phyloP scores from a whole-genome alignment of 2,113 vertebrate species.

The Vireo altiloquus region DNA sequence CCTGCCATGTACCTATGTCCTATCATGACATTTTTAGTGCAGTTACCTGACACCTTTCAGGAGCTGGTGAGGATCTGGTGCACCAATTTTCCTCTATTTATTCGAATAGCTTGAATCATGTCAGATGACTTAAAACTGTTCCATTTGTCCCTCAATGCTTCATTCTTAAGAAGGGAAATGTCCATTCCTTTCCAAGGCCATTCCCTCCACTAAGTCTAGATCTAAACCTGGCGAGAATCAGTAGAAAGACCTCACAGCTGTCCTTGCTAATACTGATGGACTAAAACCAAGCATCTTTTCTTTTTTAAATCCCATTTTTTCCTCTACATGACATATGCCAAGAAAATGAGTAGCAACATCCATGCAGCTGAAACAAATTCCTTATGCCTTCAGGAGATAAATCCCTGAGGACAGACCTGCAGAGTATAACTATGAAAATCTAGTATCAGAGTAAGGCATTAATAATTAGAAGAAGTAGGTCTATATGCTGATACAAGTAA shows the following conservation, averaged over 20 bases:
- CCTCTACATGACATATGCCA: neutral
- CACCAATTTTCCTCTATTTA: neutral
- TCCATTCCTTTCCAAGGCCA: neutral
- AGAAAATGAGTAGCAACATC: neutral
- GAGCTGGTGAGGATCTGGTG: neutral
- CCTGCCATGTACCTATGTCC: neutral
- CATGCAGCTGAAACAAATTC: neutral
- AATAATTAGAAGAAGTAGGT: neutral
- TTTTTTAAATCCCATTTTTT: neutral
- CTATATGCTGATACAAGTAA: neutral
- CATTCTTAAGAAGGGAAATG: neutral
- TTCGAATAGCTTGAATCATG: neutral
- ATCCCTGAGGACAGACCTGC: neutral
- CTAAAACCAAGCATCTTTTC: neutral
- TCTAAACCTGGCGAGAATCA: neutral
- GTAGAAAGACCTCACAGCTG: neutral
- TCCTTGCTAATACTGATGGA: neutral
- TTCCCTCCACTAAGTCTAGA: neutral
- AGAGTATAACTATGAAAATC: neutral
- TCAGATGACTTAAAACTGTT: neutral
- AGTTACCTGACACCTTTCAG: neutral
- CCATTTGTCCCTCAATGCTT: neutral
- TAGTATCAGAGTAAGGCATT: neutral
- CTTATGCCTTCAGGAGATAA: neutral
- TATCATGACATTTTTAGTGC: neutral